Evolutionary conservation across 1,140 invertebrate genomes (phyloP), one percentile per base, ranked within the genome.

Genomic region (Linepithema humile): DNA sequence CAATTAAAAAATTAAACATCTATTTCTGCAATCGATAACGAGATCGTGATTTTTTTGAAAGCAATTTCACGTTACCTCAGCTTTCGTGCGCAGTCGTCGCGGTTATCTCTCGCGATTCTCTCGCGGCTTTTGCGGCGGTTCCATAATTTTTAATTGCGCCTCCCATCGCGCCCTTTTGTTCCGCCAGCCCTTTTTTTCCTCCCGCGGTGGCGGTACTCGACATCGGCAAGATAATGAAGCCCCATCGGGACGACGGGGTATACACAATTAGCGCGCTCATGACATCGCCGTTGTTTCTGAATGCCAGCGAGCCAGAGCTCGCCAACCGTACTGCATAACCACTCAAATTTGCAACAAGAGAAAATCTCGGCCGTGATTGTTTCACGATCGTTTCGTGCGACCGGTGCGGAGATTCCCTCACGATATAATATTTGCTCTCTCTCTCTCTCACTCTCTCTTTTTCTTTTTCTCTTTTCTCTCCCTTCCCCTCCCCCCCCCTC

Each of bases 121-220:
- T 73, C 45, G 35, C n/a, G 65, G 45, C 48, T 80, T 78, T 72
- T 74, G 43, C 43, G 38, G 7, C 53, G 17, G 43, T 43, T n/a
- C 29, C 77, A 70, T 88, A 72, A 88, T 88, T 88, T 88, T 88
- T 88, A 88, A 88, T 88, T 85, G 74, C 55, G 57, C 60, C 73
- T 77, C 57, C 62, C 62, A 55, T 70, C 85, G 64, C 55, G 45
- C 20, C 29, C 83, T 85, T 85, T 88, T 88, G 64, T 88, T 50
- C 29, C 38, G 23, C 77, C 23, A 23, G 53, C 35, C 50, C 35
- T 70, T 69, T 69, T n/a, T 70, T 57, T 50, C 26, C 48, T 80
- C 23, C 26, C 26, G 48, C 3, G 32, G 12, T 48, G 64, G 38
- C 64, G 38, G 40, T 35, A 23, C 48, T 60, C 67, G 55, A 84